Evolutionary conservation across 2,888 invertebrate species (phyloP), one percentile per base, ranked within the genome.

Genomic region (Lapara coniferarum): DNA sequence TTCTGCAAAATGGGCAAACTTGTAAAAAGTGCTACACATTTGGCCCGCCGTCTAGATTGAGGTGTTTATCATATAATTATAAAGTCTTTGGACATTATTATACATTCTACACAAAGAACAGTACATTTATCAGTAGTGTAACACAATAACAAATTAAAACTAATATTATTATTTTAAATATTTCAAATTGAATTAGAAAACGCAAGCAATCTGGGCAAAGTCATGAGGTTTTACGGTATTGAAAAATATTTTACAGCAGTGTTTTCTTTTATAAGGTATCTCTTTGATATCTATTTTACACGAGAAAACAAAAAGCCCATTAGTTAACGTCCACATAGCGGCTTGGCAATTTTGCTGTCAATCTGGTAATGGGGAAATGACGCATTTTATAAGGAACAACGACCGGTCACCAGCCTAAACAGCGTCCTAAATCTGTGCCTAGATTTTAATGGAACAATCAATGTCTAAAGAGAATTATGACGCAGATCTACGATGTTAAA

Each of bases 401-500:
- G 79, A 73, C 75, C 75, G 67, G 74, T 78, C 81, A 66, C 75
- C 71, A 76, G 69, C 71, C 75, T 79, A 78, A 75, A 73, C 74
- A 71, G 63, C 67, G 66, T 63, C 68, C 72, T 71, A 71, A 69
- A 73, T 73, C 71, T 70, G 70, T 70, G 57, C 71, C 67, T 67
- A 71, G 70, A 71, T 67, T 73, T 68, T 71, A 67, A 69, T 71
- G 66, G 70, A 68, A 67, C 71, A 69, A 75, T 73, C 71, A 73
- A 72, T 56, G 73, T 71, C 70, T 56, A 66, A n/a, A 57, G 7
- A 66, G 66, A 57, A 14, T 56, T 70, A 55, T 58, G 63, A 37
- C 10, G 16, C 51, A 30, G 4, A n/a, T 59, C 10, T 51, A 58
- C 30, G 46, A 12, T 25, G 56, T 63, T 19, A 49, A 49, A 12